Evolutionary conservation across 1,140 invertebrate species (phyloP).

Genomic region (Scaptomyza pallida): DNA sequence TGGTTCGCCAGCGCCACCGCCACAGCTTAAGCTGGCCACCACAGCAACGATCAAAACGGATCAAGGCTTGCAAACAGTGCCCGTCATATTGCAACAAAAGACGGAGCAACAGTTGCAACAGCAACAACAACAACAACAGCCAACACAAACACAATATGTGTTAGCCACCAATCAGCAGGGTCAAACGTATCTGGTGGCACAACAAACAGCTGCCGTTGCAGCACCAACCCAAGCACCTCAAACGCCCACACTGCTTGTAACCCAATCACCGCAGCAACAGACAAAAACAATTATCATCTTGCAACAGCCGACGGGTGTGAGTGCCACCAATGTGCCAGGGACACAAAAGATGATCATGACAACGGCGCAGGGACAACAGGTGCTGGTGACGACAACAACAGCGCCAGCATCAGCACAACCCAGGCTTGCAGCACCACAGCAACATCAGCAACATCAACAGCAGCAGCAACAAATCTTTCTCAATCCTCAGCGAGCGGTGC

Average conservation of each 20-base stretch:
- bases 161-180: conserved; percentile 82
- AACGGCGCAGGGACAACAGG: conserved; percentile 88
- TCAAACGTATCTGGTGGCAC: conserved; percentile 87
- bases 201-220: conserved; percentile 71
- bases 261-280: conserved; percentile 82
- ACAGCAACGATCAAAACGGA: conserved; percentile 84
- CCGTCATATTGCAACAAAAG: conserved; percentile 85
- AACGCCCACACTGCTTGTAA: conserved; percentile 73
- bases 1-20: conserved; percentile 42
- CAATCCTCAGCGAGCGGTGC: conserved; percentile 63
- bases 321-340: conserved; percentile 48
- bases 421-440: conserved; percentile 44
- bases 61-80: conserved; percentile 84
- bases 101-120: conserved; percentile 56
- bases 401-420: conserved; percentile 44
- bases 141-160: conserved; percentile 78
- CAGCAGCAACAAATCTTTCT: conserved; percentile 73
- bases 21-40: conserved; percentile 72
- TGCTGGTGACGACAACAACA: conserved; percentile 86
- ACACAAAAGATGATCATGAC: conserved; percentile 87
- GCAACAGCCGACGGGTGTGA: conserved; percentile 85
- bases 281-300: conserved; percentile 90
- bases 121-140: conserved; percentile 49
- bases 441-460: conserved; percentile 37
- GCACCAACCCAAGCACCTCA: conserved; percentile 41